Evolutionary conservation across 2,113 vertebrate species (phyloP).

Genomic region (Sylvia atricapilla): DNA sequence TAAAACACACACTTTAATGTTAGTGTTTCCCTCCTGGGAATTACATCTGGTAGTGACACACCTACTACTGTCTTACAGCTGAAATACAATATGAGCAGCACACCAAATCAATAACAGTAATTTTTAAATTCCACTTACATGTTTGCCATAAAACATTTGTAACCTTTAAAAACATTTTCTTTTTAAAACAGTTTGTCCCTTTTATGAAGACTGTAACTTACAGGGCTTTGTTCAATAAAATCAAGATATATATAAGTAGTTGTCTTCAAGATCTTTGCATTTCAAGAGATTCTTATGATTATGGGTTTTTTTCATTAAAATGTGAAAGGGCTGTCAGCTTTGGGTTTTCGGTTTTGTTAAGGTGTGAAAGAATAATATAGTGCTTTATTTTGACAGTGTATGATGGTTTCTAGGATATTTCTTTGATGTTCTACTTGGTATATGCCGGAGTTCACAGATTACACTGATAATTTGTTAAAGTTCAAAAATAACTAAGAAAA

Average conservation of each 20-base stretch:
- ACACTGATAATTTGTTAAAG: neutral
- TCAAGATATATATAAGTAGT: neutral
- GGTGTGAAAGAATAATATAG: neutral
- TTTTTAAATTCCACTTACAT: neutral
- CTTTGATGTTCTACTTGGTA: accelerated
- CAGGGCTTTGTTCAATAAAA: neutral
- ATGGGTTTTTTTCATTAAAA: neutral
- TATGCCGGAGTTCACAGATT: neutral
- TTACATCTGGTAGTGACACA: neutral
- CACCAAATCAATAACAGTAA: neutral
- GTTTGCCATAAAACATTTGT: neutral
- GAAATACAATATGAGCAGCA: neutral
- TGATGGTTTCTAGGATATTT: neutral
- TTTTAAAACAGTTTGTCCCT: neutral
- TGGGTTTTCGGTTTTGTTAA: neutral
- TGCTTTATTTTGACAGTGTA: neutral
- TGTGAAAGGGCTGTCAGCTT: neutral
- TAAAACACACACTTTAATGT: neutral
- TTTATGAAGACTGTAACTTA: neutral
- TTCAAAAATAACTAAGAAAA: neutral
- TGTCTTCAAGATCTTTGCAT: neutral
- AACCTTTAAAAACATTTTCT: neutral
- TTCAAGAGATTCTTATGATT: neutral
- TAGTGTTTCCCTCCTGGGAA: neutral
- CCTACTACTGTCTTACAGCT: neutral